Base-by-base conservation (phyloP, 1,140 invertebrate genomes). In the Orussus abietinus region DNA sequence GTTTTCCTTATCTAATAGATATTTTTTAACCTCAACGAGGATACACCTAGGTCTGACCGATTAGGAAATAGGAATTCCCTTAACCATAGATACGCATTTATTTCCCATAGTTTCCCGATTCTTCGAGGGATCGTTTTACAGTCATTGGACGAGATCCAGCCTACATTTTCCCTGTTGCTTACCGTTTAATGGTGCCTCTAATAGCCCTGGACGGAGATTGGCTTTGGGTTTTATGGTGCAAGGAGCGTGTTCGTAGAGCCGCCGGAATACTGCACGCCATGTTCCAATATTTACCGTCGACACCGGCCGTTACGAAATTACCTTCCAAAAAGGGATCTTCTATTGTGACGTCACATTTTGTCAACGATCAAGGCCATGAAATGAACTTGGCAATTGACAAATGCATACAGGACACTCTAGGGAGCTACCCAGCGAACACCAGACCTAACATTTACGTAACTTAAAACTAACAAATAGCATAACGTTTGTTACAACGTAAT, bases 141-240 rank as follows among this genome's bases (percentile, higher is more conserved):
- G n/a, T 51, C 37, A 38, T 50, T 46, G 35, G 38, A 39, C 19
- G 38, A 51, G 49, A 51, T 51, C 47, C 44, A 37, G 35, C 40
- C 44, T 46, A 51, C 43, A 51, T 51, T 51, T 51, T 51, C 49
- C 37, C 40, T 51, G 49, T 51, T 44, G 43, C 47, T 51, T 51
- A 51, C 46, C 47, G 49, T 51, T 51, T 51, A 51, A 51, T 44
- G 44, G 43, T 37, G 34, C 41, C 49, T 42, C 49, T 51, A 51
- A 51, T 51, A 44, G 49, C 44, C 46, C 47, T 41, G 43, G 36
- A 33, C 37, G 47, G 49, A 51, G 47, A 51, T 51, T 51, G 49
- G 49, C 39, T 51, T 51, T 42, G 49, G 40, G 47, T 33, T 51
- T 51, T 51, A 51, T 41, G 49, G 47, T 22, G 43, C 19, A 17